Conservation (phyloP, 2,888 invertebrate species). For the Ceraclea dissimilis region DNA sequence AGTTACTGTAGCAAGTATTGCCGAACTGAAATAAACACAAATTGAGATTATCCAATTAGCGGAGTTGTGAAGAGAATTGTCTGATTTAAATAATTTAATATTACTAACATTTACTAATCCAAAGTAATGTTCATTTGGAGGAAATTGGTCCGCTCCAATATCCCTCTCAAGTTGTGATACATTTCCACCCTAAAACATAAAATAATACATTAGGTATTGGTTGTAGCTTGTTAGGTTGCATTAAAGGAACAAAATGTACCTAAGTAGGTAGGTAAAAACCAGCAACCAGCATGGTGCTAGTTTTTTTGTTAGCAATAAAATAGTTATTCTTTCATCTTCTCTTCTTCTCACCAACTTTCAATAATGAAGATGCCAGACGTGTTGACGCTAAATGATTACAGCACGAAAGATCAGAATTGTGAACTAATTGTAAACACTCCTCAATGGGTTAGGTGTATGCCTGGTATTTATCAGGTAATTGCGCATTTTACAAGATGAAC, state of each 20-base stretch:
- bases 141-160: conserved; percentile 97
- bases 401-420: too few species aligned
- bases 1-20: conserved; percentile 99
- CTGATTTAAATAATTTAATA: not conserved
- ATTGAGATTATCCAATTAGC: not conserved
- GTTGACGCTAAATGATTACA: too few species aligned
- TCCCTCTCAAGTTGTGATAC: conserved; percentile 99
- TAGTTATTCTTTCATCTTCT: too few species aligned
- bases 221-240: conserved; percentile 2
- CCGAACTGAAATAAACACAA: conserved; percentile 69
- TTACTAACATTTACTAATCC: conserved; percentile 93
- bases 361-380: too few species aligned
- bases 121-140: conserved; percentile 98
- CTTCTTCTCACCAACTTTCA: too few species aligned
- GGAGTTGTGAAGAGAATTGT: not conserved
- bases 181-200: conserved; percentile 82
- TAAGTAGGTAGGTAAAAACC: not conserved
- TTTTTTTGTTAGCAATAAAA: too few species aligned
- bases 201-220: conserved; percentile 6
- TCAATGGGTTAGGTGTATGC: too few species aligned
- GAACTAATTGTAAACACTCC: too few species aligned
- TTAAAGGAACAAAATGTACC: not conserved
- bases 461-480: too few species aligned
- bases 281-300: not conserved
- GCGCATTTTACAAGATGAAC: too few species aligned